Conservation (phyloP, 2,888 invertebrate species). For the Cheilosia scutellata region DNA sequence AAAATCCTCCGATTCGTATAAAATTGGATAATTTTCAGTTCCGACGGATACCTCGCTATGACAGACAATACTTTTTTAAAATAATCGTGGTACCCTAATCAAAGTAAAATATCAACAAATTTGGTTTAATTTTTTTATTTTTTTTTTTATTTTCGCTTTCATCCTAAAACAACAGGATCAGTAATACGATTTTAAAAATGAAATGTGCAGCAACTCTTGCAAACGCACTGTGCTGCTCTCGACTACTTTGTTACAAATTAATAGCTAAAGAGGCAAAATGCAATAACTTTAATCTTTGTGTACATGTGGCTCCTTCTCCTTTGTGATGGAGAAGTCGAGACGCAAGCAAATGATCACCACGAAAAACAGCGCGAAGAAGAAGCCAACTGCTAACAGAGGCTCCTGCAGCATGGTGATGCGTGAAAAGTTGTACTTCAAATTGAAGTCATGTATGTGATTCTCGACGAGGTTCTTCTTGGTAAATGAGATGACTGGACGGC, state of each 20-base stretch:
- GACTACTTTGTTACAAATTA: constrained; percentile 25
- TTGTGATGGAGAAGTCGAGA: constrained; percentile 96
- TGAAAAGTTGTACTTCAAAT: constrained; percentile 94
- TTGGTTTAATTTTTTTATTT: neutral
- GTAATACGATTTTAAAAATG: constrained; percentile 47
- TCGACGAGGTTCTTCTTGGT: constrained; percentile 95
- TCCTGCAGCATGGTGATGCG: constrained; percentile 95
- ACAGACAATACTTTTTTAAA: too few relatives aligned
- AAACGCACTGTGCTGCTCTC: constrained; percentile 34
- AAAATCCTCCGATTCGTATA: too few relatives aligned
- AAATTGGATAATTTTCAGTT: too few relatives aligned
- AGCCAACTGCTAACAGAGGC: constrained; percentile 94
- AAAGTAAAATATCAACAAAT: neutral
- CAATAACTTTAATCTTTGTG: constrained; percentile 84
- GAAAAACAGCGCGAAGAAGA: constrained; percentile 95
- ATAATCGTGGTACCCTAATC: too few relatives aligned
- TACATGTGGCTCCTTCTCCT: constrained; percentile 86
- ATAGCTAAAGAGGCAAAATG: constrained; percentile 35
- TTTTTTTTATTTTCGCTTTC: constrained; percentile 32
- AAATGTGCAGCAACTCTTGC: constrained; percentile 13
- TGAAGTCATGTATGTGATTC: constrained; percentile 97
- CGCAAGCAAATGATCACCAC: constrained; percentile 97
- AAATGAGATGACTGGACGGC: constrained; percentile 94
- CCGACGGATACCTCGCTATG: too few relatives aligned
- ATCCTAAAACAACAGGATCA: constrained; percentile 41